These are phyloP conservation scores for Scolopax bukidnonensis DNA, from an alignment of 2,797 vertebrate species.

Conservation along the genomic window DNA sequence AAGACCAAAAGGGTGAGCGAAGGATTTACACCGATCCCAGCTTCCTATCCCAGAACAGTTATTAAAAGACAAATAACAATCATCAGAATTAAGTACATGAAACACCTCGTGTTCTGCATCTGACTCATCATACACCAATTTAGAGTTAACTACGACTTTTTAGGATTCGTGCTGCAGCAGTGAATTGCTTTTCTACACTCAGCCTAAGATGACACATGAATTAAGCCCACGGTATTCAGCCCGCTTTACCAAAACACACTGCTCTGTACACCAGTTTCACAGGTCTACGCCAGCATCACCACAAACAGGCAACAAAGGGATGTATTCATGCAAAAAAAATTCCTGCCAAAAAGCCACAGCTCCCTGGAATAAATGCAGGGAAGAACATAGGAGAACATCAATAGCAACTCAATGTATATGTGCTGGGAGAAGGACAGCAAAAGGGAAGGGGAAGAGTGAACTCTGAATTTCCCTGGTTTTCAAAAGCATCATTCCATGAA, in stretches of 20 bases:
- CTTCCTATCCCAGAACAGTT: not conserved
- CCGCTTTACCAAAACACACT: not conserved
- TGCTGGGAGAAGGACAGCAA: not conserved
- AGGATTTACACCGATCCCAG: not conserved
- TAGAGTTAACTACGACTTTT: not conserved
- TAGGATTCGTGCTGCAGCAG: not conserved
- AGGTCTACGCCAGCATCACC: not conserved
- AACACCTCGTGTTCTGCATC: fast-evolving
- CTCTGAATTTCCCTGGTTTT: not conserved
- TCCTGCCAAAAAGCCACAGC: not conserved
- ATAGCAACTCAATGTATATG: not conserved
- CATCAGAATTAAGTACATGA: not conserved
- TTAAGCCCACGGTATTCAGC: not conserved
- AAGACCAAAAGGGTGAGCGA: not conserved
- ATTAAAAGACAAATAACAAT: not conserved
- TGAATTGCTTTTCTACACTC: not conserved
- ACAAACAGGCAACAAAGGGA: not conserved
- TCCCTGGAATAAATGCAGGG: not conserved
- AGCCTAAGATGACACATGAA: not conserved
- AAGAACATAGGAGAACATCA: not conserved
- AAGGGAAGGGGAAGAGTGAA: not conserved
- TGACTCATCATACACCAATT: not conserved
- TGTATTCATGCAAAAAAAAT: not conserved
- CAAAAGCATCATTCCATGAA: not conserved
- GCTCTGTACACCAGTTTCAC: not conserved